Base-by-base conservation (phyloP, 35 echinoderm and acorn worm genomes). In the Acanthaster planci region DNA sequence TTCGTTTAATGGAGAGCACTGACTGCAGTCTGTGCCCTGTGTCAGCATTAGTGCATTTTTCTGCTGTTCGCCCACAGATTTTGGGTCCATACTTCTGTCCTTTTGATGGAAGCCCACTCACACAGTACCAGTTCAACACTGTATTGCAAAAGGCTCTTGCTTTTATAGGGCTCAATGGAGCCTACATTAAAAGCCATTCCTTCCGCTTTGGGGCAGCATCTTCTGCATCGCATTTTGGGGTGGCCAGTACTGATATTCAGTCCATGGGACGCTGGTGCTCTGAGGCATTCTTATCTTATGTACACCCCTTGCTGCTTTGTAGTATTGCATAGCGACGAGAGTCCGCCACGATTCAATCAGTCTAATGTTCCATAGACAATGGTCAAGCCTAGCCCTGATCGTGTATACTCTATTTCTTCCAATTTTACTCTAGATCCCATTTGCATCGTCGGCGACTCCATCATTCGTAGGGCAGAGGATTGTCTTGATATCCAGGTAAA, bases 261-360 rank as follows among this genome's bases (percentile, higher is more conserved):
- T 32, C 27, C 15, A 38, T 79, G 77, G 77, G 77, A 10, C 27
- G 77, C 19, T 79, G 77, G 77, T 39, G 77, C 14, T 79, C 77
- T 40, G 37, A 34, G 10, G 77, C 77, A 18, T 30, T 79, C 27
- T 0, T 38, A 38, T 15, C 27, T 0, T 79, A 50, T 40, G 44
- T 79, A 37, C 38, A 39, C 16, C 54, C 54, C 1, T n/a, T n/a
- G n/a, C n/a, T n/a, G n/a, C n/a, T n/a, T n/a, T n/a, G n/a, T n/a
- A n/a, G n/a, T n/a, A n/a, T n/a, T n/a, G n/a, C n/a, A n/a, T n/a
- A n/a, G n/a, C n/a, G n/a, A n/a, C n/a, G n/a, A n/a, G n/a, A n/a
- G n/a, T n/a, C n/a, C n/a, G n/a, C n/a, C n/a, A n/a, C n/a, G n/a
- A n/a, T n/a, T n/a, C n/a, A n/a, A n/a, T n/a, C n/a, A n/a, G n/a